Percentiles rank a stretch among this genome's conserved stretches.
These are phyloP conservation scores for Caenorhabditis japonica DNA, from an alignment of 2,888 invertebrate genomes.

Conservation along the genomic window DNA sequence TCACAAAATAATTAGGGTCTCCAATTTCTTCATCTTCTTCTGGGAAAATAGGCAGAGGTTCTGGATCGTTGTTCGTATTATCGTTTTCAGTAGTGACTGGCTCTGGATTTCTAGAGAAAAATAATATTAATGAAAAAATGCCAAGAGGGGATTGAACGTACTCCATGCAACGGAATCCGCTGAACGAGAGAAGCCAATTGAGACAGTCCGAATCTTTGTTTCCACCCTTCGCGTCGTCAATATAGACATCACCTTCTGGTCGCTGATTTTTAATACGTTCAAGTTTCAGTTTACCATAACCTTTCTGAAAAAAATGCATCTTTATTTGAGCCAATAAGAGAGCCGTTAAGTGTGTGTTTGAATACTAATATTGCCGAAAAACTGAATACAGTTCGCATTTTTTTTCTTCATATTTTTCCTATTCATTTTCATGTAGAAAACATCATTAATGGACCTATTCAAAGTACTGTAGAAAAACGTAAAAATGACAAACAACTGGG, in stretches of 20 bases:
- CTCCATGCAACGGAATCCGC: constrained; percentile 45
- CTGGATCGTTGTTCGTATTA: not conserved
- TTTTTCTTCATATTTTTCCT: no score
- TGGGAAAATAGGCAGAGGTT: not conserved
- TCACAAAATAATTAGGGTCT: not conserved
- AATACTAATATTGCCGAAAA: no score
- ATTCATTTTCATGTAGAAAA: no score
- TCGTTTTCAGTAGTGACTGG: not conserved
- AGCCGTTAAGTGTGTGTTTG: no score
- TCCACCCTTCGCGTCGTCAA: constrained; percentile 19
- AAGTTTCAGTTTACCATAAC: constrained; percentile 35
- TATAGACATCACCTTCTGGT: constrained; percentile 9
- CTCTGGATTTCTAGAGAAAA: constrained; percentile 10
- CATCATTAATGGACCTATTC: no score
- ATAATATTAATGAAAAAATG: no score
- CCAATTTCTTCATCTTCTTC: not conserved
- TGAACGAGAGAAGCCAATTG: constrained; percentile 41
- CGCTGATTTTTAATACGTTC: constrained; percentile 6
- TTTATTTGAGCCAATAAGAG: no score
- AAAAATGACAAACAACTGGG: no score
- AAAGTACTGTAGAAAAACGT: no score
- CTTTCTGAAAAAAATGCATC: constrained; percentile 13
- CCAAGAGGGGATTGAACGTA: no score
- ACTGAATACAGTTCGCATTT: no score
- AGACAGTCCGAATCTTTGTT: constrained; percentile 34